phyloP scores from a whole-genome alignment of 2,797 vertebrate genomes.

The Lacerta bilineata region DNA sequence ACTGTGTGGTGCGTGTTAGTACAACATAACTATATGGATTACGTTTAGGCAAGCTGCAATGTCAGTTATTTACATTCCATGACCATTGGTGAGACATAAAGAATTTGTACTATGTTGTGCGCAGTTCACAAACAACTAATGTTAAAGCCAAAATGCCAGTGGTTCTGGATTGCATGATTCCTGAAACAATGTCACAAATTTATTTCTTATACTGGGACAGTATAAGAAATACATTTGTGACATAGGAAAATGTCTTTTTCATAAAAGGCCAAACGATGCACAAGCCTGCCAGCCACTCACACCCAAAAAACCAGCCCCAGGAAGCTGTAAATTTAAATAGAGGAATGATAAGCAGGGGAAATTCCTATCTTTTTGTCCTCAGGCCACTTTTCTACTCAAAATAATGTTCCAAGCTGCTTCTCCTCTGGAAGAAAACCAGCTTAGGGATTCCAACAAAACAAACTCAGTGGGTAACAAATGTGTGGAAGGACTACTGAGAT shows the following conservation, averaged over 20 bases:
- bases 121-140: background rate
- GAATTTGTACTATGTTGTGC: conserved; percentile 25
- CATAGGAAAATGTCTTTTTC: background rate
- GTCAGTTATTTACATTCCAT: conserved; percentile 4
- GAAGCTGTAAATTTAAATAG: no score
- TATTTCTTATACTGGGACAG: background rate
- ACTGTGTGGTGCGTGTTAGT: background rate
- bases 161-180: background rate
- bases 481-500: no score
- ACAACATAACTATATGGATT: conserved; percentile 9
- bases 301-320: background rate
- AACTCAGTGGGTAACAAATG: no score
- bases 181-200: background rate
- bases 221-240: no score
- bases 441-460: no score
- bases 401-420: no score
- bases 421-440: no score
- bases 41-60: background rate
- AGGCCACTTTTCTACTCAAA: no score
- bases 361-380: no score
- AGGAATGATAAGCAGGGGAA: no score
- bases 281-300: background rate
- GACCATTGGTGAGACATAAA: background rate
- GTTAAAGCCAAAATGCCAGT: background rate
- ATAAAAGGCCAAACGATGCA: background rate